These are phyloP conservation scores for Ahaetulla prasina DNA, from an alignment of 2,113 vertebrate genomes.

Conservation along the genomic window DNA sequence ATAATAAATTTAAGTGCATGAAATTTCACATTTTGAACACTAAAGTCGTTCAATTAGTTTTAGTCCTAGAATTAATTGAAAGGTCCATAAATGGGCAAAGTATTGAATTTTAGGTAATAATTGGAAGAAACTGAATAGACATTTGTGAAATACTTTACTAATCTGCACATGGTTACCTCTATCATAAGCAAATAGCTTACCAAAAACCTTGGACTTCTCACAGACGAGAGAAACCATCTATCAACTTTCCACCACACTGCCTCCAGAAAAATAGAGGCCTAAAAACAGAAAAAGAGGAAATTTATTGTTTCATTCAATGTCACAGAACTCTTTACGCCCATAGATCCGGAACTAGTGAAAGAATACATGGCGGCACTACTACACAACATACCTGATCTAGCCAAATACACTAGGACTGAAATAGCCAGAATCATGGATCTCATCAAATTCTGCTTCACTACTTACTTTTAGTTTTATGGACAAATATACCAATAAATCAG, in stretches of 20 bases:
- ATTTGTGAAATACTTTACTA: not conserved
- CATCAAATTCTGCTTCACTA: not conserved
- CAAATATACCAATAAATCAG: not conserved
- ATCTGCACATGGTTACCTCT: not conserved
- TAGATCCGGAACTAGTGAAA: too few species aligned
- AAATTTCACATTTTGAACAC: slow-evolving; percentile 14
- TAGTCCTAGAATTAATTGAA: not conserved
- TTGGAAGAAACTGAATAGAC: not conserved
- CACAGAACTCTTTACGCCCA: too few species aligned
- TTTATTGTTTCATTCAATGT: too few species aligned
- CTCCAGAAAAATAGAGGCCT: too few species aligned
- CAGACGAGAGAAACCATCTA: too few species aligned
- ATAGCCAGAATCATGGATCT: not conserved
- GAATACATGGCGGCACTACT: not conserved
- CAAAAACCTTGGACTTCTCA: too few species aligned
- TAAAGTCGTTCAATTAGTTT: not conserved
- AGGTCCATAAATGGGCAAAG: rapidly evolving
- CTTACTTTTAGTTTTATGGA: not conserved
- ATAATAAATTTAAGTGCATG: not conserved
- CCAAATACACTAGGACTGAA: not conserved
- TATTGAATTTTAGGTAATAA: not conserved
- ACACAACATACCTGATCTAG: not conserved
- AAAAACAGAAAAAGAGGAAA: too few species aligned
- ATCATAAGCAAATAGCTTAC: too few species aligned
- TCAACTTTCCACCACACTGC: too few species aligned